phyloP scores from a whole-genome alignment of 2,113 vertebrate genomes.

The Cettia cetti region DNA sequence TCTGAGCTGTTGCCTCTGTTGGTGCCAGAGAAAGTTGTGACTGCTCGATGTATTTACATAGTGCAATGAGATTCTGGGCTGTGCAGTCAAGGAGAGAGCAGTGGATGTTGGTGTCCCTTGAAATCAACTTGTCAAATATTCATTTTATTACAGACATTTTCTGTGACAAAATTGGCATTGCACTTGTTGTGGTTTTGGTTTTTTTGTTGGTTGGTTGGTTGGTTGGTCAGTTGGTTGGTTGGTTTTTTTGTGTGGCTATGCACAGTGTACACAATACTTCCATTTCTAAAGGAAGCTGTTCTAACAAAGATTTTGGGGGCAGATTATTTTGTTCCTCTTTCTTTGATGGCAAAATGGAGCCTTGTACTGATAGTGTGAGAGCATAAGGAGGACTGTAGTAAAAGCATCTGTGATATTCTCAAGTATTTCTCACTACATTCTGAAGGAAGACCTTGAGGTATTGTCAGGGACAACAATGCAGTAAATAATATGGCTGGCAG shows the following conservation, averaged over 20 bases:
- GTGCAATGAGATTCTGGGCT: neutral
- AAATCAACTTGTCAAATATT: neutral
- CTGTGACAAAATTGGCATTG: neutral
- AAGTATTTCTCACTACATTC: neutral
- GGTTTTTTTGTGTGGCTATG: neutral
- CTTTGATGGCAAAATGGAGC: neutral
- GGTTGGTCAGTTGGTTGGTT: neutral
- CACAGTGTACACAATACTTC: neutral
- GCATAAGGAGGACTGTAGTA: neutral
- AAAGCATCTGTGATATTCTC: neutral
- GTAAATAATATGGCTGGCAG: neutral
- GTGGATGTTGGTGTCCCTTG: neutral
- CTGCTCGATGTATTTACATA: neutral
- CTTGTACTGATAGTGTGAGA: neutral
- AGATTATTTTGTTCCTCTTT: neutral
- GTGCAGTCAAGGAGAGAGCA: neutral
- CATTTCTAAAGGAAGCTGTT: neutral
- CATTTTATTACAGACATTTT: neutral
- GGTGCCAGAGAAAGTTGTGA: neutral
- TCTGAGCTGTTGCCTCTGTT: neutral
- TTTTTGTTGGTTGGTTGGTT: neutral
- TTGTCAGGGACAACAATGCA: neutral
- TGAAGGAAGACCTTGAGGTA: neutral
- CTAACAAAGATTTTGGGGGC: neutral
- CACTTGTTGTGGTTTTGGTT: neutral